Percentiles rank a stretch among this genome's conserved stretches.
Evolutionary conservation across 2,113 vertebrate species (phyloP).

Genomic region (Campylomormyrus numenius): DNA sequence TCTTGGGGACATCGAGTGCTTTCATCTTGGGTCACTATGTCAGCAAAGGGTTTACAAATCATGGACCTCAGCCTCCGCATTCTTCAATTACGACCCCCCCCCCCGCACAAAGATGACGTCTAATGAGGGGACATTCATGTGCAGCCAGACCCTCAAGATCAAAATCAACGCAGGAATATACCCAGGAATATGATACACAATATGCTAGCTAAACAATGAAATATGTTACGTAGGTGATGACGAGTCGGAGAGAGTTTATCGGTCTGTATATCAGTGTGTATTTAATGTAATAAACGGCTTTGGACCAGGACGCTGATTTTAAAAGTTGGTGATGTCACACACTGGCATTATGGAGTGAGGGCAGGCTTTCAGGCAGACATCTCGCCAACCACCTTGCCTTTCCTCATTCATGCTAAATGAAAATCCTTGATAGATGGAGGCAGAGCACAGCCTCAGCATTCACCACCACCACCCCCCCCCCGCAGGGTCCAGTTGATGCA

Average conservation of each 20-base stretch:
- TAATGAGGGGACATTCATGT: neutral
- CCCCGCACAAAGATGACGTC: too few relatives aligned
- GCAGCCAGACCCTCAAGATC: neutral
- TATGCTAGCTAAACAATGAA: neutral
- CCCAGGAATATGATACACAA: neutral
- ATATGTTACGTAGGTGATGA: neutral
- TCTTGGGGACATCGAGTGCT: neutral
- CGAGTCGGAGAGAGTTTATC: neutral
- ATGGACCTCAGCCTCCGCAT: too few relatives aligned
- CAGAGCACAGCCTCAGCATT: too few relatives aligned
- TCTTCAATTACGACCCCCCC: neutral
- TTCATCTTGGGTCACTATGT: neutral
- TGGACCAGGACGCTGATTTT: too few relatives aligned
- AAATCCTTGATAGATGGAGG: too few relatives aligned
- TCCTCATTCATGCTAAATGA: neutral
- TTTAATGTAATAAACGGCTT: too few relatives aligned
- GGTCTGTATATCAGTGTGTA: too few relatives aligned
- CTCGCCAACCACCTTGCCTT: too few relatives aligned
- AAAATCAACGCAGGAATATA: neutral
- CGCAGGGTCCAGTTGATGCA: conserved; percentile 91
- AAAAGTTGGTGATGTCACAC: too few relatives aligned
- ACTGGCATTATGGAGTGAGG: too few relatives aligned
- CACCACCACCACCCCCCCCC: neutral
- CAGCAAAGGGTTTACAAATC: neutral
- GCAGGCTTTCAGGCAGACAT: too few relatives aligned